Evolutionary conservation across 1,140 invertebrate genomes (phyloP), one percentile per base, ranked within the genome.

Genomic region (Rhagoletis zephyria): DNA sequence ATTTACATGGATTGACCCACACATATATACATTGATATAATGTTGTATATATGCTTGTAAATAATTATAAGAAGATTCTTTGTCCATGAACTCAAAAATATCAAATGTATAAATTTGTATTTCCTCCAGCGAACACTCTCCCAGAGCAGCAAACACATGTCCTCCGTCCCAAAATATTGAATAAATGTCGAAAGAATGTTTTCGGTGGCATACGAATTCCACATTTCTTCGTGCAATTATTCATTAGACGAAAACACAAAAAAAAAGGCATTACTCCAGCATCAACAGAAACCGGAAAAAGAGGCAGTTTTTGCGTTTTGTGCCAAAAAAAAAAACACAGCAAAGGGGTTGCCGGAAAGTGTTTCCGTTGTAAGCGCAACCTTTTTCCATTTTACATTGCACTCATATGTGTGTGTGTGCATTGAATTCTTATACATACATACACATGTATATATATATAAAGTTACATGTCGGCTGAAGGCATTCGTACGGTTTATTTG

Each of bases 181-280:
- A 40, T 10, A 30, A 30, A 40, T 45, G 67, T 48, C 42, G 14
- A 74, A 74, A 45, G 42, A 12, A 74, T 48, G 67, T 74, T 48
- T 74, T 74, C 67, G 42, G 67, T 42, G 67, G 67, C 45, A 74
- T 45, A 48, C 16, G 40, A 48, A 48, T 42, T 74, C 40, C 40
- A 48, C 67, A 74, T 74, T 45, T 74, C 42, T 74, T 74, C n/a
- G 67, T 16, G 45, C 12, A 48, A 74, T 16, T 45, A 74, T 74
- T 74, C 42, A 0, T 48, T 40, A 12, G 10, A 48, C 40, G 67
- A 74, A 74, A 74, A 74, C 67, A 5, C 45, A 74, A 1, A n/a
- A 70, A 74, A 48, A 40, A n/a, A 40, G 42, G 42, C 67, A 45
- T 16, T 74, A 42, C 67, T 14, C 42, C 14, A 74, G 45, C 14